Percentiles rank a stretch among this genome's conserved stretches.
phyloP scores from a whole-genome alignment of 2,113 vertebrate genomes.

The Phyllopteryx taeniolatus region DNA sequence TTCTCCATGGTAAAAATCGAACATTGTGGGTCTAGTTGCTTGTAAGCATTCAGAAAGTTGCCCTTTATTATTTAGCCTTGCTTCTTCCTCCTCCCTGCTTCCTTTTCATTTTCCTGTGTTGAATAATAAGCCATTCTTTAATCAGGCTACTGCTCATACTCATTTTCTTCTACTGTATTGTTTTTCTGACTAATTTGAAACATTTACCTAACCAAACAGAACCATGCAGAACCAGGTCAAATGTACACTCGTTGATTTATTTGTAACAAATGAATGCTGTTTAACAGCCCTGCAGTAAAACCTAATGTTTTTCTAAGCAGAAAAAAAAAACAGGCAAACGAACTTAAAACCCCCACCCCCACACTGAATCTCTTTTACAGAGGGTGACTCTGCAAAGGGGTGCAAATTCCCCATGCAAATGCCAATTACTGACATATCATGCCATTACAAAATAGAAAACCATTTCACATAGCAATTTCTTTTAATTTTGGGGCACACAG shows the following conservation, averaged over 20 bases:
- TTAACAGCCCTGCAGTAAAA: neutral
- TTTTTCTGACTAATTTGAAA: neutral
- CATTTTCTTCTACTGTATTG: neutral
- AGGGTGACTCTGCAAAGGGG: no score
- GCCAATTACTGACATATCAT: no score
- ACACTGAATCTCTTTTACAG: no score
- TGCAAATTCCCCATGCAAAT: no score
- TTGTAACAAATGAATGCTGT: neutral
- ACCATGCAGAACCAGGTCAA: neutral
- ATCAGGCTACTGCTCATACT: neutral
- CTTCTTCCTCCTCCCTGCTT: slow-evolving; percentile 5
- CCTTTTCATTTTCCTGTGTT: slow-evolving; percentile 11
- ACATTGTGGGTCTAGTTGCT: slow-evolving; percentile 8
- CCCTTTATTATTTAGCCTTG: slow-evolving; percentile 58
- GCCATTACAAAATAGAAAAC: no score
- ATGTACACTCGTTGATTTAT: neutral
- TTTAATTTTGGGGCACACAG: no score
- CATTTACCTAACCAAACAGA: neutral
- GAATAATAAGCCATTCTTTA: neutral
- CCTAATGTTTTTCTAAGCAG: neutral
- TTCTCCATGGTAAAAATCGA: slow-evolving; percentile 1
- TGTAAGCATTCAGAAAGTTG: slow-evolving; percentile 39
- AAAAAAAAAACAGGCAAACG: neutral
- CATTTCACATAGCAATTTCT: no score
- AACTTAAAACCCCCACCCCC: no score